Conservation (phyloP, 92 coral and sea anemone genomes). For the Parazoanthus swiftii region DNA sequence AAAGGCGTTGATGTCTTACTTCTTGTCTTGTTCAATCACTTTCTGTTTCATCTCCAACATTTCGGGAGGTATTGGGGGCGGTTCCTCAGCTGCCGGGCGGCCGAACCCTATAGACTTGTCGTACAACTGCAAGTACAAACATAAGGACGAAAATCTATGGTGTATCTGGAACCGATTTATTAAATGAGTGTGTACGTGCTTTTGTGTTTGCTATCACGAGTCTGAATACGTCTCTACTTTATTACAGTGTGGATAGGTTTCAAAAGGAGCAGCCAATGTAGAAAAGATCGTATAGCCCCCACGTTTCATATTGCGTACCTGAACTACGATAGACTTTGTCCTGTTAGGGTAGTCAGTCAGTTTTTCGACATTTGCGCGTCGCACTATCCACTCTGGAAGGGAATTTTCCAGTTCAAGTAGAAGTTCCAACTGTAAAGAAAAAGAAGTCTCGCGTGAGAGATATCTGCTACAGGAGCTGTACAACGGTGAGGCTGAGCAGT, state of each 20-base stretch:
- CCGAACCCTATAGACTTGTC: conserved; percentile 24
- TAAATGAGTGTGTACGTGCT: no score
- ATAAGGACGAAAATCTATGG: neutral
- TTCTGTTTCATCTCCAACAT: conserved; percentile 46
- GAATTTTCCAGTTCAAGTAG: conserved; percentile 33
- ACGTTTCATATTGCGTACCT: neutral
- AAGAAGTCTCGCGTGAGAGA: neutral
- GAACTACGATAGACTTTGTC: neutral
- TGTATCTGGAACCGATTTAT: no score
- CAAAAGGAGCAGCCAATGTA: no score
- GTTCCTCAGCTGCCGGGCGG: conserved; percentile 34
- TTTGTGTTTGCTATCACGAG: no score
- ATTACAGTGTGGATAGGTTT: no score
- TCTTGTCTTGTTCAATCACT: conserved; percentile 29
- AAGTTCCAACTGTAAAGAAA: conserved; percentile 20
- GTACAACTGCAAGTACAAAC: conserved; percentile 18
- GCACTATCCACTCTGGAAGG: conserved; percentile 36
- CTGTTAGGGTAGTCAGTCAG: conserved; percentile 6
- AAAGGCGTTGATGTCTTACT: neutral
- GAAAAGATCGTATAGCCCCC: no score
- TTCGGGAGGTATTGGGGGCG: conserved; percentile 19
- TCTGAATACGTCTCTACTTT: no score
- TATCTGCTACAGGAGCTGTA: neutral
- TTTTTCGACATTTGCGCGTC: conserved; percentile 26
- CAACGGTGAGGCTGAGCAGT: no score